phyloP scores from a whole-genome alignment of 2,888 invertebrate genomes.

The Caenorhabditis angaria region DNA sequence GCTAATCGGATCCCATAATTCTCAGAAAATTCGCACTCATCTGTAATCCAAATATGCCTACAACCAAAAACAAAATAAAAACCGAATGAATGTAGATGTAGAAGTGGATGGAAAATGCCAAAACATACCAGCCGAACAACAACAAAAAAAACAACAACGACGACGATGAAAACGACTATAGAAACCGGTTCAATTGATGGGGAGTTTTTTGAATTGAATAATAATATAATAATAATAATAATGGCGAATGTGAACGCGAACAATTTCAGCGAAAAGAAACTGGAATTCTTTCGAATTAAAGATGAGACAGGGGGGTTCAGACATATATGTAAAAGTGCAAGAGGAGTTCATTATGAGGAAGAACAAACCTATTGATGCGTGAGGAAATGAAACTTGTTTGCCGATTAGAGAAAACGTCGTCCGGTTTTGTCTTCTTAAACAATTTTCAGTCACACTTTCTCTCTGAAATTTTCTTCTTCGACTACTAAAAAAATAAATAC shows the following conservation, averaged over 20 bases:
- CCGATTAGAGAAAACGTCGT: neutral
- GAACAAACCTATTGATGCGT: neutral
- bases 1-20: too few species aligned
- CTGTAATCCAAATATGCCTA: too few species aligned
- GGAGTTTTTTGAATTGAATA: conserved; percentile 1
- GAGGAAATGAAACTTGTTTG: neutral
- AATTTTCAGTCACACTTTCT: too few species aligned
- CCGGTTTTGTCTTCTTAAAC: too few species aligned
- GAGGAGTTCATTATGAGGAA: neutral
- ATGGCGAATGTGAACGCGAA: neutral
- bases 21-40: too few species aligned
- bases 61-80: too few species aligned
- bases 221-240: conserved; percentile 1
- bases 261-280: neutral
- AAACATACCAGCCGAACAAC: neutral
- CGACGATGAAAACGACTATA: conserved; percentile 1
- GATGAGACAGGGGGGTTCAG: too few species aligned
- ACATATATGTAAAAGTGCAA: too few species aligned
- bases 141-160: neutral
- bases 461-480: too few species aligned
- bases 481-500: neutral
- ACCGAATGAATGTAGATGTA: neutral
- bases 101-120: neutral
- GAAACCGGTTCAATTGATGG: conserved; percentile 1
- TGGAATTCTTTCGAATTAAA: neutral